Percentiles rank a stretch among this genome's conserved stretches.
These are phyloP conservation scores for Acanthacorydalis orientalis DNA, from an alignment of 2,888 invertebrate species.

Conservation along the genomic window DNA sequence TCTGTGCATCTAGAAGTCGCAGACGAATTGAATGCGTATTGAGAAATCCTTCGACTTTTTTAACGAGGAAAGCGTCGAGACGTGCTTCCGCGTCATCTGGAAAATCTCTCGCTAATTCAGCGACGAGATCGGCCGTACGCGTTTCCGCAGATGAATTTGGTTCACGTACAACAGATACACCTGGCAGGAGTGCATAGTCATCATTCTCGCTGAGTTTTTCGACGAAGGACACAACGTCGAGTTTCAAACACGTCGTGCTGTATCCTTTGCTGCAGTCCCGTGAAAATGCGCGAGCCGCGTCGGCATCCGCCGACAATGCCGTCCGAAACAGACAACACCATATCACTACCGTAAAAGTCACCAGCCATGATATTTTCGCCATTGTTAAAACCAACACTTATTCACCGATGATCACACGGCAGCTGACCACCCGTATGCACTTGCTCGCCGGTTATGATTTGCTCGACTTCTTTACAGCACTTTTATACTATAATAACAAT, in stretches of 20 bases:
- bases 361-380: background rate
- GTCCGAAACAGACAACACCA: background rate
- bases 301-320: background rate
- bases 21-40: constrained; percentile 58
- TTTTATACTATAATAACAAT: no score
- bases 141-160: constrained; percentile 28
- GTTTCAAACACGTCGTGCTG: constrained; percentile 59
- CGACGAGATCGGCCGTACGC: constrained; percentile 50
- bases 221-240: constrained; percentile 59
- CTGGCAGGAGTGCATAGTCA: constrained; percentile 52
- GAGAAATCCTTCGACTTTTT: constrained; percentile 51
- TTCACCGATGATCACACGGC: background rate
- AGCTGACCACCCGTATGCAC: background rate
- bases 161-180: constrained; percentile 57
- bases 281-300: constrained; percentile 19
- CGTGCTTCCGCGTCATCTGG: constrained; percentile 61
- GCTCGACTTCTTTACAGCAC: no score
- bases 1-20: constrained; percentile 46
- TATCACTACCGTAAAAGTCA: background rate
- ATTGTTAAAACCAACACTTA: background rate
- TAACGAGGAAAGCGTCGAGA: constrained; percentile 56
- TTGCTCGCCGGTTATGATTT: no score
- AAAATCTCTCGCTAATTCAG: constrained; percentile 56
- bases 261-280: constrained; percentile 38
- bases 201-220: constrained; percentile 55